Conservation (phyloP, 2,113 vertebrate genomes). For the Chitala chitala region DNA sequence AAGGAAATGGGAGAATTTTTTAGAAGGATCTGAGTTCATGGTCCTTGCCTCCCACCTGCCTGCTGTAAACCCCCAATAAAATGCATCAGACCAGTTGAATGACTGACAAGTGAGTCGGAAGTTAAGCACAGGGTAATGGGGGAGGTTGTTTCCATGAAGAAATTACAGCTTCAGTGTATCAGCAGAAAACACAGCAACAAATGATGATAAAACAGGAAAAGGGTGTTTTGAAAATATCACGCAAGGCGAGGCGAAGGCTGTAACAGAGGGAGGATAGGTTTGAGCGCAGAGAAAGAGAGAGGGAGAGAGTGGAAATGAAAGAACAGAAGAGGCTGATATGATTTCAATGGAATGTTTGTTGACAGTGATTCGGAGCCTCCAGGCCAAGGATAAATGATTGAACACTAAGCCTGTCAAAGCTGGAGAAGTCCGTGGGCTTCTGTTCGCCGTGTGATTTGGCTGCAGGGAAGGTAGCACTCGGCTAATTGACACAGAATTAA, state of each 20-base stretch:
- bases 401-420: conserved; percentile 88
- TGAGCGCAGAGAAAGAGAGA: conserved; percentile 47
- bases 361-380: conserved; percentile 82
- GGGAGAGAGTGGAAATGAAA: conserved; percentile 49
- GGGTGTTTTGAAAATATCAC: conserved; percentile 11
- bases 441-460: conserved; percentile 79
- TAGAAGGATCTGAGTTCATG: background rate
- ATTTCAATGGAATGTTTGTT: conserved; percentile 89
- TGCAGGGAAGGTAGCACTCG: conserved; percentile 95
- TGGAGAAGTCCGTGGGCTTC: conserved; percentile 88
- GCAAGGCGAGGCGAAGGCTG: conserved; percentile 19
- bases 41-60: background rate
- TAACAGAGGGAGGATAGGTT: conserved; percentile 22
- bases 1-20: background rate
- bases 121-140: conserved; percentile 14
- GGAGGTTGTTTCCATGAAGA: conserved; percentile 9
- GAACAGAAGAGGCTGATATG: conserved; percentile 83
- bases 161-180: conserved; percentile 15
- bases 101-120: background rate
- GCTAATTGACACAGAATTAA: conserved; percentile 99
- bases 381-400: conserved; percentile 92
- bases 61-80: background rate
- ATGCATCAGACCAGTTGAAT: background rate
- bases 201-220: conserved; percentile 5
- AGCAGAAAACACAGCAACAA: conserved; percentile 25